Evolutionary conservation across 2,797 vertebrate genomes (phyloP).

Genomic region (Cheracebus regulus): DNA sequence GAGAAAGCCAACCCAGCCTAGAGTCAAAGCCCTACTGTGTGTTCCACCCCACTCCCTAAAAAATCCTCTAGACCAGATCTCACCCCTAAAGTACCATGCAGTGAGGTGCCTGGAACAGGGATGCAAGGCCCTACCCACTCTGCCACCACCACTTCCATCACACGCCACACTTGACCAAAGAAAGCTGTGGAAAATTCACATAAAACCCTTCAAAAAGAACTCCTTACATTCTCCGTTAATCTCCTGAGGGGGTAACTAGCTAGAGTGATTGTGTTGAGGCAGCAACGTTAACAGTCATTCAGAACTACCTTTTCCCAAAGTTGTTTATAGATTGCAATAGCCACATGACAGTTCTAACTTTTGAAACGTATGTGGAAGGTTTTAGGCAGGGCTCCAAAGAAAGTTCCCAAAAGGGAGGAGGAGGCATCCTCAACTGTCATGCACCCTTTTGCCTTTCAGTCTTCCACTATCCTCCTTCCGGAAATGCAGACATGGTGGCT

Average conservation of each 20-base stretch:
- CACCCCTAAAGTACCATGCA: background rate
- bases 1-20: background rate
- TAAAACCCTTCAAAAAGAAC: background rate
- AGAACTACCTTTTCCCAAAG: background rate
- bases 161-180: background rate
- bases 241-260: background rate
- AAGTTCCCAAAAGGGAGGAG: background rate
- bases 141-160: background rate
- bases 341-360: background rate
- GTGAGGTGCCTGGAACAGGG: background rate
- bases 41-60: background rate
- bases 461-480: background rate
- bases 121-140: background rate
- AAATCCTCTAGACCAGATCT: background rate
- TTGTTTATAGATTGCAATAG: background rate
- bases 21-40: background rate
- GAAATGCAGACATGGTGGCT: background rate
- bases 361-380: background rate
- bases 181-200: background rate
- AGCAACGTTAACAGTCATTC: background rate
- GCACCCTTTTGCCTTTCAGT: background rate
- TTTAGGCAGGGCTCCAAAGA: background rate
- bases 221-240: background rate
- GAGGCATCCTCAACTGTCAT: background rate
- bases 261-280: background rate